Evolutionary conservation across 2,888 invertebrate species (phyloP), one percentile per base, ranked within the genome.

Genomic region (Parochlus steinenii): DNA sequence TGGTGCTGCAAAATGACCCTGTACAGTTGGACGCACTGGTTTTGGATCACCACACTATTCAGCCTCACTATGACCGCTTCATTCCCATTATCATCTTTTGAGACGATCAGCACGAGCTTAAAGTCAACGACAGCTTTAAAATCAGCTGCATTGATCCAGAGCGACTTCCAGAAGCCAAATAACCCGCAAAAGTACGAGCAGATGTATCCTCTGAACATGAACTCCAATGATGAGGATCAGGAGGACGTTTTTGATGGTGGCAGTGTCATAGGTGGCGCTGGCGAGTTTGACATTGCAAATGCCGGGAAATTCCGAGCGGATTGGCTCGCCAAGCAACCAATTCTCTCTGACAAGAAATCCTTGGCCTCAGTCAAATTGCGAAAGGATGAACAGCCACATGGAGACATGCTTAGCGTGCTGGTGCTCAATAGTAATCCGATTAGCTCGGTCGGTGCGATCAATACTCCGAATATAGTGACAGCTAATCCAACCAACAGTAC

Each of bases 21-120:
- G 53, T 79, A 79, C 61, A 80, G 77, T 78, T 81, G 81, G 79
- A 80, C 78, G 69, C 80, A 81, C 60, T 81, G 81, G 80, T 81
- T 81, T 63, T 81, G 81, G 81, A 76, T 81, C 65, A 81, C 80
- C 54, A 54, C 58, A 31, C 12, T 25, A 10, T 23, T 23, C 7
- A 10, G 8, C 12, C 3, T 23, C 2, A 15, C 10, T 8, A 22
- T 22, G 15, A 23, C 31, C 6, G 19, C 34, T 15, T 22, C 34
- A 8, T 20, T 28, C 22, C 28, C 34, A 18, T 15, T 34, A 15
- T 28, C 34, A 15, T 34, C 34, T 16, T 16, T 34, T n/a, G 34
- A 34, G 28, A 34, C 34, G 3, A 34, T 34, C 23, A 28, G 28
- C 10, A 34, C 34, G 16, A 28, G 28, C 20, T 22, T 34, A 15